Percentiles rank a stretch among this genome's conserved stretches.
These are phyloP conservation scores for Clarias fuscus DNA, from an alignment of 2,797 vertebrate species.

Conservation along the genomic window DNA sequence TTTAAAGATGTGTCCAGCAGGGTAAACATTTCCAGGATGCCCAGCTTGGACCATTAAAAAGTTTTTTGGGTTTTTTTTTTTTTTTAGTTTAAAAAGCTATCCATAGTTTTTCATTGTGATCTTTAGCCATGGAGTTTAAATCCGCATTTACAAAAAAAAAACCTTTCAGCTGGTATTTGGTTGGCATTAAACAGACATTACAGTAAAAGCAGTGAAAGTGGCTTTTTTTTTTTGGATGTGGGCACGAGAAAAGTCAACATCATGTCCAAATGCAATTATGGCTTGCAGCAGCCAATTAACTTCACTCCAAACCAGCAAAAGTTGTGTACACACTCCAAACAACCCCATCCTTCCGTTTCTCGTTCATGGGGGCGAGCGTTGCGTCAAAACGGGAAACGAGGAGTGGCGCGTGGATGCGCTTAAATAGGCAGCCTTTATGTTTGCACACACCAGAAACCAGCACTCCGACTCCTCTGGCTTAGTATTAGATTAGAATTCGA, in stretches of 20 bases:
- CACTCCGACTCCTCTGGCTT: slow-evolving; percentile 46
- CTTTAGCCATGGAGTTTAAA: not conserved
- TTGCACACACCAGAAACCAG: slow-evolving; percentile 64
- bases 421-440: slow-evolving; percentile 74
- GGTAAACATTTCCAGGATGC: not conserved
- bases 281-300: slow-evolving; percentile 55
- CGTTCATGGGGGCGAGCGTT: slow-evolving; percentile 74
- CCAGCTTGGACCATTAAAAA: not conserved
- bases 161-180: not conserved
- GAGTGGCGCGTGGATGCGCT: slow-evolving; percentile 73
- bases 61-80: not conserved
- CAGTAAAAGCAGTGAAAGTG: not conserved
- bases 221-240: not conserved
- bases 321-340: slow-evolving; percentile 32
- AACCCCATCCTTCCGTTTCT: slow-evolving; percentile 70
- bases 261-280: slow-evolving; percentile 37
- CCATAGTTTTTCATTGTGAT: not conserved
- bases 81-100: no score
- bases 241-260: slow-evolving; percentile 17
- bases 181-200: not conserved
- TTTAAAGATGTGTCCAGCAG: not conserved
- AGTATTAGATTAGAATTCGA: not conserved
- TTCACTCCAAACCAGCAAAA: slow-evolving; percentile 63
- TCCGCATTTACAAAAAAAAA: no score
- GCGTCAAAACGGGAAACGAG: slow-evolving; percentile 73